Conservation (phyloP, 2,888 invertebrate genomes). For the Drosophila austrosaltans region DNA sequence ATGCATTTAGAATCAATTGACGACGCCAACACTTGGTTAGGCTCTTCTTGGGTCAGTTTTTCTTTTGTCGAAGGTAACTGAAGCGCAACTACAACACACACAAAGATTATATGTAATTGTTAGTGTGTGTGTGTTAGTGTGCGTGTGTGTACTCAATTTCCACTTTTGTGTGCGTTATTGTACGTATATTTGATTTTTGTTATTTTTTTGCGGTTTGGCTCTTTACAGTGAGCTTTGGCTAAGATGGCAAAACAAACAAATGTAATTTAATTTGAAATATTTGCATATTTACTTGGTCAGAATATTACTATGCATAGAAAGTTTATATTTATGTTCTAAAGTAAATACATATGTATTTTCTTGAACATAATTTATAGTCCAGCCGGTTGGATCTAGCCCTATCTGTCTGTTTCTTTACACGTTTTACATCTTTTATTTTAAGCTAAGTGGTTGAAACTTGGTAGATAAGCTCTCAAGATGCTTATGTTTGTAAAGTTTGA, state of each 20-base stretch:
- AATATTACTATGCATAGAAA: too few relatives aligned
- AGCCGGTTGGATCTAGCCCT: too few relatives aligned
- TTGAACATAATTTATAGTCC: too few relatives aligned
- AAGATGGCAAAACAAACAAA: background rate
- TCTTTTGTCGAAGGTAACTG: constrained; percentile 73
- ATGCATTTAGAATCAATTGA: constrained; percentile 10
- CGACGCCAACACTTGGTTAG: constrained; percentile 23
- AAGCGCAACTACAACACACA: constrained; percentile 56
- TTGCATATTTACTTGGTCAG: background rate
- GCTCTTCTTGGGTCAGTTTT: constrained; percentile 38
- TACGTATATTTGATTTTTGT: constrained; percentile 34
- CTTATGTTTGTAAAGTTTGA: too few relatives aligned
- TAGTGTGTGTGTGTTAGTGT: constrained; percentile 30
- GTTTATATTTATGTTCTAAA: too few relatives aligned
- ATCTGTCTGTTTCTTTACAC: too few relatives aligned
- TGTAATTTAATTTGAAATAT: background rate
- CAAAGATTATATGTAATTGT: constrained; percentile 25
- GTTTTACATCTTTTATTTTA: too few relatives aligned
- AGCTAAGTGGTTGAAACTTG: too few relatives aligned
- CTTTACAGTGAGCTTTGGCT: constrained; percentile 24
- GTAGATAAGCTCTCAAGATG: too few relatives aligned
- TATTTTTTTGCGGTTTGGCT: constrained; percentile 32
- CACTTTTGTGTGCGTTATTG: constrained; percentile 39
- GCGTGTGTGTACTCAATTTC: constrained; percentile 36
- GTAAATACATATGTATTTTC: too few relatives aligned